Base-by-base conservation (phyloP, 2,113 vertebrate species). In the Acrocephalus arundinaceus region DNA sequence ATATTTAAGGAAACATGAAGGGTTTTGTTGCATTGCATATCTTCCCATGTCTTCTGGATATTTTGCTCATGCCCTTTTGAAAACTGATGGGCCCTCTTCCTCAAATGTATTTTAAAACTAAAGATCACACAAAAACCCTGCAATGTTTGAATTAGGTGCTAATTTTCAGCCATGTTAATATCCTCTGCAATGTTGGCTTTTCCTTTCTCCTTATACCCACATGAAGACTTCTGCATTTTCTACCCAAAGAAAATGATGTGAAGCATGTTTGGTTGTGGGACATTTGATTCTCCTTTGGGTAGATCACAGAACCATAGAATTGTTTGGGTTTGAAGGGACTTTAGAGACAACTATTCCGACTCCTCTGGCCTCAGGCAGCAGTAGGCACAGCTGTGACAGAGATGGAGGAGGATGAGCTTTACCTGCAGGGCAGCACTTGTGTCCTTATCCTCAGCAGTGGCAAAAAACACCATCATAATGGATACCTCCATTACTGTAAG, bases 401-500 rank as follows among this genome's bases (percentile, higher is more conserved):
- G 58, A 31, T 20, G 55, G 31, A 85, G 37, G 43, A 86, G 49
- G 39, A 70, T 41, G 31, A 35, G 51, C 57, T 94, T 93, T 61
- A 73, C 54, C 73, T 51, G 24, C 90, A 46, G 43, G 75, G 25
- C 66, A 74, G 62, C 77, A 55, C 14, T 83, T 91, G 16, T 45
- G 43, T 49, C 37, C 67, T 88, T 88, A 83, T 65, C 89, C 94
- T 71, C 41, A 63, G 51, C 43, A 41, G 12, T 75, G 85, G 46
- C 89, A 86, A 90, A 90, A 96, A 93, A 17, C 23, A 9, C 46
- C 18, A 1, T 41, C n/a, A 37, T 59, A 73, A 59, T 1, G 8
- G 61, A 13, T 43, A 86, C 61, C 49, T 94, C 76, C 35, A 59
- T 91, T 91, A 79, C 37, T 54, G 4, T 66, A 92, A 93, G 61